Evolutionary conservation across 2,113 vertebrate genomes (phyloP), one percentile per base, ranked within the genome.

Genomic region (Myotis yumanensis): DNA sequence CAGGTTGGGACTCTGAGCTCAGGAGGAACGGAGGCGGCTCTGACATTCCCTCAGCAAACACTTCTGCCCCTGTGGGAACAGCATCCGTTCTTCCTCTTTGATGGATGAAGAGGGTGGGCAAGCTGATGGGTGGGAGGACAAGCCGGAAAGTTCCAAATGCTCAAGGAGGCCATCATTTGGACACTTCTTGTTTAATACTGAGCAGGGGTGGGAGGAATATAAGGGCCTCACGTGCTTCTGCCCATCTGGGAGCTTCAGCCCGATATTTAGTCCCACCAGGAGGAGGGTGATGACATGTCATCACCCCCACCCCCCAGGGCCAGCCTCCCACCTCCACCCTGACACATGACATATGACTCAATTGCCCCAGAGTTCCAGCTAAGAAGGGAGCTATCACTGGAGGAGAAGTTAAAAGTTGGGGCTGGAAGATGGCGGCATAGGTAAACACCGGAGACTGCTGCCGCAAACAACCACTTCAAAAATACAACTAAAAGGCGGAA

Each of bases 261-360:
- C 94, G 95, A 89, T 87, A 89, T 91, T 97, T 97, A 97, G 84
- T 80, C 1, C 18, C 3, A 1, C 72, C 46, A 64, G 22, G n/a
- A 89, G 15, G 32, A 84, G 79, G 66, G 22, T 72, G 30, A 69
- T 30, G 22, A 64, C 64, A n/a, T 30, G n/a, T 95, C 93, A 86
- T 43, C 43, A 16, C 90, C 20, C 3, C 77, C 87, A 11, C 82
- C 77, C 89, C 82, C 54, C 81, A 18, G 89, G 37, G n/a, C 86
- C 80, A 37, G 18, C 84, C 84, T 77, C 89, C 95, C 48, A 57
- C 96, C 94, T 95, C 93, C 92, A 85, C 51, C 20, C 18, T 83
- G 73, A 96, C 91, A 30, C 14, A n/a, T 66, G 90, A 91, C 76
- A 75, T 43, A 86, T 89, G 96, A 96, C 75, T 97, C 94, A 96